Evolutionary conservation across 2,797 vertebrate species (phyloP), one percentile per base, ranked within the genome.

Genomic region (Agapornis canus): DNA sequence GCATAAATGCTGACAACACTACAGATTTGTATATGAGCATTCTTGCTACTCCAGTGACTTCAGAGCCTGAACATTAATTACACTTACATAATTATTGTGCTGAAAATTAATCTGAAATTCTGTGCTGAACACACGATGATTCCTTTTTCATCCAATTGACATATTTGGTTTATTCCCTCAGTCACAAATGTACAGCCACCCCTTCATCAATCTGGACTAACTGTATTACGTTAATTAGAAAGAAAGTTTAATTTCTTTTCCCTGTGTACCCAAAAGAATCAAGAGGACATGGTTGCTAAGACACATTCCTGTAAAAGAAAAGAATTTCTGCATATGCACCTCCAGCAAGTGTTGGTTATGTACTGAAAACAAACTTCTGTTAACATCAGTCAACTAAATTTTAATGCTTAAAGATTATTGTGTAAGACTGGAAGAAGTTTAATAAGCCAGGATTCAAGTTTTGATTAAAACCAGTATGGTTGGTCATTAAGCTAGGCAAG

Each of bases 101-200:
- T 92, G 89, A 96, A 91, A 96, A 94, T 97, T 95, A 92, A 94
- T 94, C 79, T 87, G 75, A 95, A 93, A 89, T 88, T 90, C 91
- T 89, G 66, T 65, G 49, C 56, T 70, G 85, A 93, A 81, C 32
- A 60, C 42, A 51, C 48, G 76, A 92, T 92, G 89, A 94, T 97
- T 95, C 86, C n/a, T 88, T 95, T 90, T 88, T 73, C 81, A 90
- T 89, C 66, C 56, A 92, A 94, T 73, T 92, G 94, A 94, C 89
- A 92, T 89, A 81, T 94, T 96, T 94, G 60, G 76, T 95, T 96
- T 95, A 95, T 96, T 96, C 88, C 92, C 78, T 96, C 65, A 89
- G 91, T 87, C 87, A 78, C 86, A 95, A 91, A 96, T 73, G 79
- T 86, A 96, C 91, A 52, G 77, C 85, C 82, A 92, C 48, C 87